phyloP scores from a whole-genome alignment of 2,113 vertebrate genomes.

The Odontophorus gujanensis region DNA sequence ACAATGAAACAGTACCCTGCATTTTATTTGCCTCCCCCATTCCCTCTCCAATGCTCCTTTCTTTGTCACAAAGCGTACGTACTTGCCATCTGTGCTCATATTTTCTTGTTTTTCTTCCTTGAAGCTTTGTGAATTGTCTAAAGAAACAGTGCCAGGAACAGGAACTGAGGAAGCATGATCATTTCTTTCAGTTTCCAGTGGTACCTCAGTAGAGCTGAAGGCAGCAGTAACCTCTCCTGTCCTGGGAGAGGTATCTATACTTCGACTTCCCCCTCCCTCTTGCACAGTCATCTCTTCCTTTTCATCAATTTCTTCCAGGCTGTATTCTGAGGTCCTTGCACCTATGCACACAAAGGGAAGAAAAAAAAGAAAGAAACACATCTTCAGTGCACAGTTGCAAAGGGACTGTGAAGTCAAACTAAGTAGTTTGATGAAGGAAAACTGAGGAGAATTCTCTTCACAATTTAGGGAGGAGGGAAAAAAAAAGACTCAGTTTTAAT shows the following conservation, averaged over 20 bases:
- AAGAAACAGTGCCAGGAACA: constrained; percentile 42
- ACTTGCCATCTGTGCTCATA: constrained; percentile 78
- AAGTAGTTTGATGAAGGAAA: neutral
- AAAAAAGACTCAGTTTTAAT: neutral
- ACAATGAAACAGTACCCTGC: constrained; percentile 32
- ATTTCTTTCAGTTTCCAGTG: constrained; percentile 40
- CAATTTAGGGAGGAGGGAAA: neutral
- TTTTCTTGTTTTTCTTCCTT: constrained; percentile 71
- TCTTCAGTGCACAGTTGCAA: neutral
- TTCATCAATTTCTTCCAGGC: constrained; percentile 89
- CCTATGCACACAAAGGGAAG: constrained; percentile 34
- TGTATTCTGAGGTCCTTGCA: constrained; percentile 72
- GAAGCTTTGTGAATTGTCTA: constrained; percentile 57
- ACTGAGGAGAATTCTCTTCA: neutral
- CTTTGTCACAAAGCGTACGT: constrained; percentile 72
- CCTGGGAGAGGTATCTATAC: constrained; percentile 43
- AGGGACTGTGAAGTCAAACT: neutral
- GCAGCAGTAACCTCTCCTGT: constrained; percentile 66
- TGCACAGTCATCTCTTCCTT: constrained; percentile 82
- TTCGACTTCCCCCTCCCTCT: constrained; percentile 43
- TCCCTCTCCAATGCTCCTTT: constrained; percentile 40
- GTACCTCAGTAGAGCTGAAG: constrained; percentile 41
- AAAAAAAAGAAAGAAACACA: neutral
- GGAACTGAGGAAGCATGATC: constrained; percentile 48
- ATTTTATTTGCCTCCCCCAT: constrained; percentile 41